These are phyloP conservation scores for Odiellus spinosus DNA, from an alignment of 2,888 invertebrate species.

Conservation along the genomic window DNA sequence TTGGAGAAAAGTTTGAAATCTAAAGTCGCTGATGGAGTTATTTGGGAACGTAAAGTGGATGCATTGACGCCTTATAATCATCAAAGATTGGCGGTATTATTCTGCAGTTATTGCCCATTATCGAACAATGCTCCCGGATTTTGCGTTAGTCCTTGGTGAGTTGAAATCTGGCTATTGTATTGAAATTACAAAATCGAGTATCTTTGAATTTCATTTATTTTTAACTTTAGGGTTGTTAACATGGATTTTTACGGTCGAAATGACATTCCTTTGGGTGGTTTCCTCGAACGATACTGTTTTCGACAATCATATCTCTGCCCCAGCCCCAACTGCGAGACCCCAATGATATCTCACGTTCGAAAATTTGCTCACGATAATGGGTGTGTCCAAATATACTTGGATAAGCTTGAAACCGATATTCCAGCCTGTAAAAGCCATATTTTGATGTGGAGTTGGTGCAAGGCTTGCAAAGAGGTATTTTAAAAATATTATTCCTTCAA, in stretches of 20 bases:
- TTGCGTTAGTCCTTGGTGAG: constrained; percentile 74
- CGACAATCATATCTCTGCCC: constrained; percentile 34
- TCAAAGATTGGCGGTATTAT: constrained; percentile 70
- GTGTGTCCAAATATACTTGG: constrained; percentile 58
- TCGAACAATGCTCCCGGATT: constrained; percentile 66
- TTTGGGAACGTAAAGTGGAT: constrained; percentile 34
- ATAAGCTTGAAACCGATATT: constrained; percentile 31
- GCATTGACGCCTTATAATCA: constrained; percentile 41
- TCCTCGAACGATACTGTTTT: constrained; percentile 83
- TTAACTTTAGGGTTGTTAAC: constrained; percentile 49
- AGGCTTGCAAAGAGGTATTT: constrained; percentile 39
- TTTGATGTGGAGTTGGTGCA: constrained; percentile 71
- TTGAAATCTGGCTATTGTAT: constrained; percentile 9
- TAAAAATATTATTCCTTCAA: no score
- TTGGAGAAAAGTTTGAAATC: neutral
- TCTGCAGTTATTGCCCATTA: constrained; percentile 66
- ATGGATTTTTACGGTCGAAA: constrained; percentile 93
- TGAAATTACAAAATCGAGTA: no score
- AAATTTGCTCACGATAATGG: constrained; percentile 81
- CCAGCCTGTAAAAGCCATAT: constrained; percentile 31
- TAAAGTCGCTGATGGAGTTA: neutral
- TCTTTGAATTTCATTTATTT: neutral
- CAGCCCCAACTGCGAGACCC: constrained; percentile 49
- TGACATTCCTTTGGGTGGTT: constrained; percentile 87
- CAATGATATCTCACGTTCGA: constrained; percentile 72